phyloP scores from a whole-genome alignment of 53 echinoderm and acorn worm species.

The Holothuria leucospilota region DNA sequence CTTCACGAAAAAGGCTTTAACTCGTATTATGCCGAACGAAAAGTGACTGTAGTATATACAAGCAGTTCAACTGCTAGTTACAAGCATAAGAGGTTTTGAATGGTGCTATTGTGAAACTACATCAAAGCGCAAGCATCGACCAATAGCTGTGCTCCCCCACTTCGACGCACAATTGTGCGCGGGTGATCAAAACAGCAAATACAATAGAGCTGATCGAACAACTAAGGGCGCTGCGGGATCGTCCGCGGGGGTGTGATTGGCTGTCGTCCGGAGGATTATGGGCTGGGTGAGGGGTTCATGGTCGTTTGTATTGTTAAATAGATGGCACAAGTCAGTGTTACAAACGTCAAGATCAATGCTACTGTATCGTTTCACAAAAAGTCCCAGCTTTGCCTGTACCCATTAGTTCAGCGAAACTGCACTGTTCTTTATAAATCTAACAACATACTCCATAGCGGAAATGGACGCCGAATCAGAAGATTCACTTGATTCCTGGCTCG shows the following conservation, averaged over 20 bases:
- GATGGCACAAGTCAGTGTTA: no score
- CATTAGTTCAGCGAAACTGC: no score
- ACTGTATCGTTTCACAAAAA: not conserved
- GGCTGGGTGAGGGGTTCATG: no score
- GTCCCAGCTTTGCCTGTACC: not conserved
- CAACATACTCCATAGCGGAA: not conserved
- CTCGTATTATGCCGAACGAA: no score
- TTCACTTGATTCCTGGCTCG: constrained; percentile 32
- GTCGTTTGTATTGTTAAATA: no score
- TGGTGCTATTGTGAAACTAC: not conserved
- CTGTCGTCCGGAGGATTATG: not conserved
- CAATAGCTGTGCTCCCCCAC: not conserved
- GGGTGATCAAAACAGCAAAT: constrained; percentile 19
- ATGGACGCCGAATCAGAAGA: not conserved
- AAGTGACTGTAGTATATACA: no score
- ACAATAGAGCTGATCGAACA: constrained; percentile 7
- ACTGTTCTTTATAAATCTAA: no score
- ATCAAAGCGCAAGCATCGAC: constrained; percentile 11
- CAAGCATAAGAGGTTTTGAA: not conserved
- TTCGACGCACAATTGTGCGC: constrained; percentile 9
- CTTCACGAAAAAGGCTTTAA: no score
- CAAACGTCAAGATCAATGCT: not conserved
- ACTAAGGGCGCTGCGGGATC: not conserved
- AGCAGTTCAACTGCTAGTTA: no score
- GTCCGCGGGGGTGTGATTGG: not conserved